Conservation (phyloP, 2,113 vertebrate genomes). For the Ictalurus punctatus region DNA sequence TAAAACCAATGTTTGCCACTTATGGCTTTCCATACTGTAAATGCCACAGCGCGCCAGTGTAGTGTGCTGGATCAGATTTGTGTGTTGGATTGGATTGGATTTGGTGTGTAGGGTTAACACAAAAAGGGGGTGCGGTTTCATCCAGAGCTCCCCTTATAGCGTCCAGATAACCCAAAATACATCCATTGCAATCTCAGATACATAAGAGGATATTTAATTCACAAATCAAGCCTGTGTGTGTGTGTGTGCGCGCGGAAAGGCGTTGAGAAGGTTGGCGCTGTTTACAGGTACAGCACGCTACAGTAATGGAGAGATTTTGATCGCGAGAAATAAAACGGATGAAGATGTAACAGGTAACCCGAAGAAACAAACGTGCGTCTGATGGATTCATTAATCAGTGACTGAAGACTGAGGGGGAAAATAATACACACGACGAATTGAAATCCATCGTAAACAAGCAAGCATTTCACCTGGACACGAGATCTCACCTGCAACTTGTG, state of each 20-base stretch:
- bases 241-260: not conserved
- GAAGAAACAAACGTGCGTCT: not conserved
- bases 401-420: not conserved
- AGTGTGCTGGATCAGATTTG: conserved; percentile 1
- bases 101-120: conserved; percentile 67
- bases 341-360: not conserved
- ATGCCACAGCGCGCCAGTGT: not conserved
- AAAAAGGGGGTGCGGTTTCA: conserved; percentile 69
- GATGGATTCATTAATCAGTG: not conserved
- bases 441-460: not conserved
- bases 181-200: not conserved
- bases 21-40: conserved; percentile 7
- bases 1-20: not conserved
- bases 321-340: not conserved
- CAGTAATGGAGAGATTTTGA: not conserved
- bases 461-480: not conserved
- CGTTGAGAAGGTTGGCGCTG: not conserved
- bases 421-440: not conserved
- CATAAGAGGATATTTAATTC: not conserved
- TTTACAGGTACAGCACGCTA: not conserved
- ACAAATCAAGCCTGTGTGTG: not conserved
- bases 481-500: not conserved
- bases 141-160: conserved; percentile 55
- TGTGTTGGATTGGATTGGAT: not conserved
- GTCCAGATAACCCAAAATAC: conserved; percentile 50